Percentiles rank a stretch among this genome's conserved stretches.
Conservation (phyloP, 2,888 invertebrate genomes). For the Amblyjoppa proteus region DNA sequence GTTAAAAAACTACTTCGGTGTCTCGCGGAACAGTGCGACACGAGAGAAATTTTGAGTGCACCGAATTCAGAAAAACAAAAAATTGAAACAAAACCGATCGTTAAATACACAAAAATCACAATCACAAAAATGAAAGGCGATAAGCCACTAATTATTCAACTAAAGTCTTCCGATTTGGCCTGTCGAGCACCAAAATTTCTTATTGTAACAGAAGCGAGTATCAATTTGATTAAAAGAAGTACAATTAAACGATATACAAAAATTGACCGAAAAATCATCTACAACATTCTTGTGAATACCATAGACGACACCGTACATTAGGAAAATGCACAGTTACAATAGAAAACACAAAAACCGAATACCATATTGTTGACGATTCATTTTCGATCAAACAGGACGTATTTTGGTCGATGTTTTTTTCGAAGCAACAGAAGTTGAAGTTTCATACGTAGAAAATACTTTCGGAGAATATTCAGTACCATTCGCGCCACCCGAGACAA, state of each 20-base stretch:
- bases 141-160: neutral
- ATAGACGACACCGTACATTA: neutral
- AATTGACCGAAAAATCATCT: slow-evolving; percentile 5
- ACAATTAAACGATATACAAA: neutral
- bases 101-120: too few species aligned
- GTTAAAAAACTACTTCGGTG: too few species aligned
- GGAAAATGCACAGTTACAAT: neutral
- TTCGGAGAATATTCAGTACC: neutral
- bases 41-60: too few species aligned
- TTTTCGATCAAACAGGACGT: slow-evolving; percentile 29
- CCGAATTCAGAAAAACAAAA: neutral
- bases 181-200: neutral
- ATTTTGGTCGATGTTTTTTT: slow-evolving; percentile 20
- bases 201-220: slow-evolving; percentile 25
- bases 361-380: slow-evolving; percentile 3
- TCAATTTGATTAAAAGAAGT: slow-evolving; percentile 11
- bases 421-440: neutral
- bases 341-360: neutral
- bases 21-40: too few species aligned
- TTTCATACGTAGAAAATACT: neutral
- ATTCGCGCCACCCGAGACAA: neutral
- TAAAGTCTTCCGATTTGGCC: neutral
- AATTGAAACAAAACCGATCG: neutral
- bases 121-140: too few species aligned
- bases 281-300: neutral